Percentiles rank a stretch among this genome's conserved stretches.
phyloP scores from a whole-genome alignment of 2,888 invertebrate species.

The Drosophila gaucha region DNA sequence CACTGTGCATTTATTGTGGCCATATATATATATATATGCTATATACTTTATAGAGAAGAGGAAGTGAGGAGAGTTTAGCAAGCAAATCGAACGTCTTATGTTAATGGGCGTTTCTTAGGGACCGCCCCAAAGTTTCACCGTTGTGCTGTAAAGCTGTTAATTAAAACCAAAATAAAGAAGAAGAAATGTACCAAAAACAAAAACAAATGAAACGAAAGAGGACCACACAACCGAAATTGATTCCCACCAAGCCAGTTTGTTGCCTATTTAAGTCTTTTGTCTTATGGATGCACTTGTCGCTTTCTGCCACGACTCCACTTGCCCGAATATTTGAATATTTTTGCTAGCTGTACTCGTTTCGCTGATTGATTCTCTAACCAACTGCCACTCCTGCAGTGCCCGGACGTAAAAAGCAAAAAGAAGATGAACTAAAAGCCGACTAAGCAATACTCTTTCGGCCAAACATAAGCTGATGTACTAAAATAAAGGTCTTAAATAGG shows the following conservation, averaged over 20 bases:
- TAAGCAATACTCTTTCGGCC: conserved; percentile 28
- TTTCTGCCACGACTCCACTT: conserved; percentile 31
- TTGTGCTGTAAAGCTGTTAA: conserved; percentile 77
- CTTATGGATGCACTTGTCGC: conserved; percentile 59
- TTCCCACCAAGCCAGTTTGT: conserved; percentile 62
- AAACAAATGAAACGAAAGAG: conserved; percentile 29
- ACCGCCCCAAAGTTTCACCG: conserved; percentile 76
- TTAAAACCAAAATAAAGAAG: conserved; percentile 64
- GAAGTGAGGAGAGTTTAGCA: conserved; percentile 24
- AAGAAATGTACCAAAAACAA: conserved; percentile 56
- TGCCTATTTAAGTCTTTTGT: conserved; percentile 63
- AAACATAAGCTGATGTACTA: too few relatives aligned
- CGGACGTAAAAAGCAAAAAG: conserved; percentile 25
- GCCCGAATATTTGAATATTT: conserved; percentile 63
- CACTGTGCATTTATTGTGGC: conserved; percentile 78
- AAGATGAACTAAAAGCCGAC: conserved; percentile 10
- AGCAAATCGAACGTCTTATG: conserved; percentile 70
- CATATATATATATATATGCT: conserved; percentile 36
- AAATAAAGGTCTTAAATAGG: too few relatives aligned
- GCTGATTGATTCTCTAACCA: conserved; percentile 69
- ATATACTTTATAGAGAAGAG: background rate
- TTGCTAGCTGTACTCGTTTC: conserved; percentile 66
- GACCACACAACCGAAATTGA: conserved; percentile 58
- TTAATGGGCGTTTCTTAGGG: conserved; percentile 64
- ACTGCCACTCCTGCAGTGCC: conserved; percentile 69